Percentiles rank a stretch among this genome's conserved stretches.
These are phyloP conservation scores for Zophobas atratus DNA, from an alignment of 1,140 invertebrate genomes.

Conservation along the genomic window DNA sequence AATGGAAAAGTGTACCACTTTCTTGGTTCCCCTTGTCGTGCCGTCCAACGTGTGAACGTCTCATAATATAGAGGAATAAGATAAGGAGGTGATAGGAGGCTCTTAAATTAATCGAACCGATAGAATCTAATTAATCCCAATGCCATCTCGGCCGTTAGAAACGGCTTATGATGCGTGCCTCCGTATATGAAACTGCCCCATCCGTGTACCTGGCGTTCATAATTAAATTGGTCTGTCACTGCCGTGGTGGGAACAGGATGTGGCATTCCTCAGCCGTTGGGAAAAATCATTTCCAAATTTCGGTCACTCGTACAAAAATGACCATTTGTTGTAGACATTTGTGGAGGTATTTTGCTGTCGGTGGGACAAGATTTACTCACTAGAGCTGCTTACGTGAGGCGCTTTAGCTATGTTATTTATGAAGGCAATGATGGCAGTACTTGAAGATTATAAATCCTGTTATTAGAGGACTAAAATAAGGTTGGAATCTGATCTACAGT, in stretches of 20 bases:
- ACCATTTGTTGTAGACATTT: not conserved
- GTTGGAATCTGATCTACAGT: too few species aligned
- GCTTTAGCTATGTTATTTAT: not conserved
- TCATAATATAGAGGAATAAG: slow-evolving; percentile 23
- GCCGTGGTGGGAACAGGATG: not conserved
- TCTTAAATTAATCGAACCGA: slow-evolving; percentile 31
- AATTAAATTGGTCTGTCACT: slow-evolving; percentile 14
- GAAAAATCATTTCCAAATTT: not conserved
- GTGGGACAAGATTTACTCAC: not conserved
- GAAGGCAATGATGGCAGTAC: not conserved
- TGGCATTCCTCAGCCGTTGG: not conserved
- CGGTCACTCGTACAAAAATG: slow-evolving; percentile 3
- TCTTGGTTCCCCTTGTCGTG: too few species aligned
- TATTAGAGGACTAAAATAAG: not conserved
- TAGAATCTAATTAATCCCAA: slow-evolving; percentile 37
- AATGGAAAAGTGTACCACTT: too few species aligned
- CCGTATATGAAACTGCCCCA: slow-evolving; percentile 22
- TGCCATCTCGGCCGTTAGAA: slow-evolving; percentile 18
- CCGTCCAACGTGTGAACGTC: slow-evolving; percentile 19
- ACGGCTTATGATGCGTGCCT: slow-evolving; percentile 24
- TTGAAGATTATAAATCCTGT: not conserved
- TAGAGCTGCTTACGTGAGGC: not conserved
- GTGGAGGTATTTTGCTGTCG: not conserved
- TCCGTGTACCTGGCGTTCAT: slow-evolving; percentile 14
- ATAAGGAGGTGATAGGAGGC: slow-evolving; percentile 22